Base-by-base conservation (phyloP, 2,797 vertebrate species). In the Lycodopsis pacificus region DNA sequence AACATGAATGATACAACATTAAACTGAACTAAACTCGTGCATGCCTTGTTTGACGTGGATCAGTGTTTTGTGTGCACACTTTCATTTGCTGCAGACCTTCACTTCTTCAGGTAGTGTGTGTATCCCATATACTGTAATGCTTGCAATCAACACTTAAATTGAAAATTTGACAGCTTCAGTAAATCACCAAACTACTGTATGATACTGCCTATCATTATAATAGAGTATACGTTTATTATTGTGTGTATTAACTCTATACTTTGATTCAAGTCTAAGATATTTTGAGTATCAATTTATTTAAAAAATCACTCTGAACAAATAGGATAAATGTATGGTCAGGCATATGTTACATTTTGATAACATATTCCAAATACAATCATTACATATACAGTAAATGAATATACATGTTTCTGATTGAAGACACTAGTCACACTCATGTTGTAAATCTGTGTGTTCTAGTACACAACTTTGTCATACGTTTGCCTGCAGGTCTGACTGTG, bases 401-500 rank as follows among this genome's bases (percentile, higher is more conserved):
- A 65, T 14, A 5, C 4, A 10, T 1, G 7, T 36, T 68, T 68
- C 14, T 53, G 44, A 42, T 59, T 19, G 3, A 48, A 66, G 9
- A 40, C 27, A 40, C 36, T n/a, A 54, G 2, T 53, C 27, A 67
- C 9, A 13, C 3, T 71, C 36, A 34, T 51, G 1, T 13, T 61
- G 46, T 66, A 17, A 48, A 77, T 76, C 14, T 22, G 32, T 54
- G 20, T 57, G 12, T 56, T 69, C 30, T 34, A 9, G 19, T 40
- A 20, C 69, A 58, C 7, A 66, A 42, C 25, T 44, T 44, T 73
- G 6, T 36, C n/a, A 48, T 30, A 63, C 10, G 19, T 67, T 67
- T 56, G 27, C 48, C 42, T 75, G 36, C 58, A 59, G 57, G n/a
- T 74, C 13, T 63, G 56, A 82, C 63, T 40, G 59, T 61, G 13